Percentiles rank a stretch among this genome's conserved stretches.
Evolutionary conservation across 2,797 vertebrate species (phyloP).

Genomic region (Esox lucius): DNA sequence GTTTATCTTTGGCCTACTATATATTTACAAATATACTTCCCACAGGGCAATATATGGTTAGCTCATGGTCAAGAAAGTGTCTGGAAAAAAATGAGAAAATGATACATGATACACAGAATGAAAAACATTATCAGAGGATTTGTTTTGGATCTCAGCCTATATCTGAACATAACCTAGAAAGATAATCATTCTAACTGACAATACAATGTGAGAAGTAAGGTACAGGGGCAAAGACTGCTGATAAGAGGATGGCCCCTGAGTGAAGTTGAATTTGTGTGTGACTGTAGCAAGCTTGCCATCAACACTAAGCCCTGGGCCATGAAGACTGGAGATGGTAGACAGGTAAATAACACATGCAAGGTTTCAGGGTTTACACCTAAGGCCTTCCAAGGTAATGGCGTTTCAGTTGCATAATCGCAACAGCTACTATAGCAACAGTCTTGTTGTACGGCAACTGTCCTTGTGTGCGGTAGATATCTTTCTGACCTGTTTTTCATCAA

Average conservation of each 20-base stretch:
- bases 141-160: neutral
- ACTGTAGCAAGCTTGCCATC: neutral
- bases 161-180: neutral
- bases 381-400: neutral
- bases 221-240: neutral
- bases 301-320: neutral
- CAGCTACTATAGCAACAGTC: neutral
- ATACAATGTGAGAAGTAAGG: neutral
- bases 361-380: neutral
- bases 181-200: neutral
- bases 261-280: neutral
- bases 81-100: conserved; percentile 18
- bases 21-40: conserved; percentile 29
- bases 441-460: neutral
- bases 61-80: conserved; percentile 3
- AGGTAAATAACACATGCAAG: neutral
- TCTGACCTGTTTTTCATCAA: neutral
- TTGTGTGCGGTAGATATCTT: neutral
- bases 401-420: neutral
- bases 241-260: neutral
- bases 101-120: conserved; percentile 16
- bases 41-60: neutral
- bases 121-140: neutral
- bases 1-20: conserved; percentile 9
- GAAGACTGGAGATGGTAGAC: neutral